Conservation (phyloP, 2,888 invertebrate species). For the Coelopa pilipes region DNA sequence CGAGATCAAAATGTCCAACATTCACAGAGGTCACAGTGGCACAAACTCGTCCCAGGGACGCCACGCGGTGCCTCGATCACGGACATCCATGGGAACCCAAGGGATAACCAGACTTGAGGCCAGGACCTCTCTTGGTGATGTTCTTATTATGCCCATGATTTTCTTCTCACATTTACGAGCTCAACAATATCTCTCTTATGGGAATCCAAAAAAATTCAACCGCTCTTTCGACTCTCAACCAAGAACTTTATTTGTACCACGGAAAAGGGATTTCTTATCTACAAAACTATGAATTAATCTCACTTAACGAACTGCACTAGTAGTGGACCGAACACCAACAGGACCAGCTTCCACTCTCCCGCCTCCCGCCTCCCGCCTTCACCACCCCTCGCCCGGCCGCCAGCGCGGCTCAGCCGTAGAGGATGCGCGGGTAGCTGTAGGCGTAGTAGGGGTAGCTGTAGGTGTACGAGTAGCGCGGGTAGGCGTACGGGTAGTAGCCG, state of each 20-base stretch:
- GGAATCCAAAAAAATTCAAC: no score
- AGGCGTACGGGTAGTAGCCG: conserved; percentile 42
- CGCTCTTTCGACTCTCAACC: no score
- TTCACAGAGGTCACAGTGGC: no score
- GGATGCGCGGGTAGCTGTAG: conserved; percentile 40
- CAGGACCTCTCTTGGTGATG: no score
- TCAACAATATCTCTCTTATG: background rate
- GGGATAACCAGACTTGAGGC: no score
- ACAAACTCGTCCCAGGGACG: no score
- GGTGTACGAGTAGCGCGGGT: conserved; percentile 40
- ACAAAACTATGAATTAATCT: conserved; percentile 31
- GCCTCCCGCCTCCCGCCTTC: no score
- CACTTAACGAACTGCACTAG: conserved; percentile 33
- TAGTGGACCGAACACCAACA: conserved; percentile 14
- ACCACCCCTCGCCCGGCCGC: no score
- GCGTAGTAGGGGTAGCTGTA: conserved; percentile 43
- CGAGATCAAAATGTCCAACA: no score
- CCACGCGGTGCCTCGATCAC: no score
- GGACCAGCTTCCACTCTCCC: background rate
- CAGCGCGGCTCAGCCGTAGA: conserved; percentile 34
- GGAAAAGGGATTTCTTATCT: background rate
- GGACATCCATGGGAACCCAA: no score
- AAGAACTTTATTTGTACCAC: background rate
- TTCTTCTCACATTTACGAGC: background rate
- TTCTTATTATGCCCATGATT: background rate